phyloP scores from a whole-genome alignment of 2,888 invertebrate species.

The Linnaemya vulpina region DNA sequence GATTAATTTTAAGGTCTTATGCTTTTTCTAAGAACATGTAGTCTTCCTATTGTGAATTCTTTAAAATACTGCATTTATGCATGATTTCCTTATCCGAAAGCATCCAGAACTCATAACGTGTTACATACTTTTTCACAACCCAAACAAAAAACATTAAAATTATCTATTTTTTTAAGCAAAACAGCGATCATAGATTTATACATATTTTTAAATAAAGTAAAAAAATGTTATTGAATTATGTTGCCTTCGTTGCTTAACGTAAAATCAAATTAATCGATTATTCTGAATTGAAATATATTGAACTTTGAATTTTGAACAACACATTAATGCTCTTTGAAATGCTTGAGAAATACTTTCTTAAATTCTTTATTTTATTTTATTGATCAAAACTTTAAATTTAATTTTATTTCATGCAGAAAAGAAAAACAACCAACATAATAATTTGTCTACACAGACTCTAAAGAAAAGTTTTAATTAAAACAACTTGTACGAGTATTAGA shows the following conservation, averaged over 20 bases:
- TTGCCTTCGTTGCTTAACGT: too few relatives aligned
- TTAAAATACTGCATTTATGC: too few relatives aligned
- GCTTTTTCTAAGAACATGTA: too few relatives aligned
- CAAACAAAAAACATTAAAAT: too few relatives aligned
- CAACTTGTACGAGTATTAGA: slow-evolving; percentile 8
- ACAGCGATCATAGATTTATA: too few relatives aligned
- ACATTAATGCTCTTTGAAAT: neutral
- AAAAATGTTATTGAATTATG: too few relatives aligned
- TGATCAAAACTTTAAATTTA: neutral
- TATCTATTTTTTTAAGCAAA: neutral
- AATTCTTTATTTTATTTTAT: neutral
- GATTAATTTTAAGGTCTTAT: too few relatives aligned
- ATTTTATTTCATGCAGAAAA: neutral
- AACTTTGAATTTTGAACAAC: neutral
- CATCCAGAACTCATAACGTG: too few relatives aligned
- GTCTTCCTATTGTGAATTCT: too few relatives aligned
- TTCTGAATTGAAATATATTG: neutral
- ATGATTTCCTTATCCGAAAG: too few relatives aligned
- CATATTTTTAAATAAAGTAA: too few relatives aligned
- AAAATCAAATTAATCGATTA: neutral
- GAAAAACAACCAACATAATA: slow-evolving; percentile 17
- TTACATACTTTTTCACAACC: too few relatives aligned
- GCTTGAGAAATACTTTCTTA: neutral
- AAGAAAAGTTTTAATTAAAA: slow-evolving; percentile 67
- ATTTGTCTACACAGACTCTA: slow-evolving; percentile 8